Evolutionary conservation across 2,113 vertebrate genomes (phyloP).

Genomic region (Onychorhynchus coronatus): DNA sequence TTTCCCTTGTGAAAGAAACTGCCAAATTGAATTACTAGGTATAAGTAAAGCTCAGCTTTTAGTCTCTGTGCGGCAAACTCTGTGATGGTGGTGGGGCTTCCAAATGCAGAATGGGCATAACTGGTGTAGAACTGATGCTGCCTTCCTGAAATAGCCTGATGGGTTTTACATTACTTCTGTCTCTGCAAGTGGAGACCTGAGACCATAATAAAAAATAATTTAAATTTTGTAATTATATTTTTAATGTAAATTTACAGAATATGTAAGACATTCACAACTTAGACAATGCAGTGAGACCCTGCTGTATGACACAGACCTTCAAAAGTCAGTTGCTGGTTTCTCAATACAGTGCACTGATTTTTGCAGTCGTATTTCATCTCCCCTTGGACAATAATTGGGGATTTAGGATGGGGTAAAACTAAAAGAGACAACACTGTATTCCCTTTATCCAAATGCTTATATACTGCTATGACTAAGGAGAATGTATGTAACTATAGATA

Average conservation of each 20-base stretch:
- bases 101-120: neutral
- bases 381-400: rapidly evolving
- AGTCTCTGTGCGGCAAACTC: neutral
- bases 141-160: neutral
- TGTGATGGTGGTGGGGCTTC: neutral
- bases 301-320: neutral
- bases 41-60: neutral
- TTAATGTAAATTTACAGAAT: neutral
- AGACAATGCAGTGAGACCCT: neutral
- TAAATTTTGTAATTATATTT: neutral
- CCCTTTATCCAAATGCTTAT: neutral
- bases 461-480: neutral
- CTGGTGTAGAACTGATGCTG: neutral
- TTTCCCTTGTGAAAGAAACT: neutral
- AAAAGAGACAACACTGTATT: neutral
- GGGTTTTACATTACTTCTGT: neutral
- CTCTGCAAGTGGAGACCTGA: neutral
- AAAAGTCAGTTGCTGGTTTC: neutral
- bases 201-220: neutral
- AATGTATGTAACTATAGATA: neutral
- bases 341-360: neutral
- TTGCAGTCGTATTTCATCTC: neutral
- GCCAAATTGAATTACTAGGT: neutral
- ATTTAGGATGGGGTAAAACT: neutral
- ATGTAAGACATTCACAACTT: neutral